A percentile compares a stretch with the other conserved stretches of the same genome.
Conservation (phyloP, 2,113 vertebrate genomes). For the Catharus fuscescens region DNA sequence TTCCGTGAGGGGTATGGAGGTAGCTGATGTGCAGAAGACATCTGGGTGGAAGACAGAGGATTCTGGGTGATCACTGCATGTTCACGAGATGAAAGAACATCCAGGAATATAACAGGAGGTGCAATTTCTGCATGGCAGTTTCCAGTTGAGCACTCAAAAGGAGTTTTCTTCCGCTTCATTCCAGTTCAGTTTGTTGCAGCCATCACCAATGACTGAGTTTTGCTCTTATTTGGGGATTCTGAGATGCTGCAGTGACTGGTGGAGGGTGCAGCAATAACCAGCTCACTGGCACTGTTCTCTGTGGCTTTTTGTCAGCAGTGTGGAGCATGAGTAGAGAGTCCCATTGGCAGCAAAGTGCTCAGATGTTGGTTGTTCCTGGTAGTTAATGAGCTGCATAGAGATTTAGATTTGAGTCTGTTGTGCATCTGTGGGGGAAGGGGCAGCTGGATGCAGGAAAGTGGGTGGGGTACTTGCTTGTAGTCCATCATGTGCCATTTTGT, state of each 20-base stretch:
- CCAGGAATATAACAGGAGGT: neutral
- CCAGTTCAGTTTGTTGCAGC: neutral
- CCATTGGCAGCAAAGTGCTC: neutral
- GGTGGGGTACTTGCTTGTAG: neutral
- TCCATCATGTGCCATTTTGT: neutral
- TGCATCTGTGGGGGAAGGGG: neutral
- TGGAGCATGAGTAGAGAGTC: neutral
- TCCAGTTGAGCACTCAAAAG: neutral
- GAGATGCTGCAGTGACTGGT: neutral
- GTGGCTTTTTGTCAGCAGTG: neutral
- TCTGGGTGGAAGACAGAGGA: neutral
- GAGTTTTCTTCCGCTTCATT: neutral
- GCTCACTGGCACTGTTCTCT: neutral
- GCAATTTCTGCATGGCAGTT: neutral
- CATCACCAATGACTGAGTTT: neutral
- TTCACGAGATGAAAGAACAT: rapidly evolving
- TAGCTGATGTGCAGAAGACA: neutral
- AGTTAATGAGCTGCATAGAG: neutral
- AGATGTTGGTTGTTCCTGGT: neutral
- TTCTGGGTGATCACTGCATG: rapidly evolving
- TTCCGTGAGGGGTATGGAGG: rapidly evolving
- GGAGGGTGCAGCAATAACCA: neutral
- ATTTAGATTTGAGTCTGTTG: neutral
- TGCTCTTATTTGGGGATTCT: neutral
- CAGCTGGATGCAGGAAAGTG: neutral